Conservation (phyloP, 1,140 invertebrate species). For the Tetramorium simillimum region DNA sequence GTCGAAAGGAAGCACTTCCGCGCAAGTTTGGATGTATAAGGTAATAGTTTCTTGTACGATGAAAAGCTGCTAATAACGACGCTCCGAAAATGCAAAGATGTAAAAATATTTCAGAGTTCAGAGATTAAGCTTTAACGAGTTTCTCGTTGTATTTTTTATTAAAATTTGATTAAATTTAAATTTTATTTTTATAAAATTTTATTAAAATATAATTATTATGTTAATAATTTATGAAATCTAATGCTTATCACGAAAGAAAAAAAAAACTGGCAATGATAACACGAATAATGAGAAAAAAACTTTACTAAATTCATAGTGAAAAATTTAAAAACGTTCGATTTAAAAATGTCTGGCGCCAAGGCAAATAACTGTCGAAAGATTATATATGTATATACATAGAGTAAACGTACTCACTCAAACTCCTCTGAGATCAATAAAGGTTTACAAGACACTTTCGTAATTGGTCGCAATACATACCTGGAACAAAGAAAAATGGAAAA, state of each 20-base stretch:
- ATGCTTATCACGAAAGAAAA: not conserved
- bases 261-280: not conserved
- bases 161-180: too few species aligned
- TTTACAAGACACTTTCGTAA: not conserved
- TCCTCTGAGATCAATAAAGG: not conserved
- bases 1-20: not conserved
- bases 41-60: constrained; percentile 8
- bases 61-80: not conserved
- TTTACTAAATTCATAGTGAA: not conserved
- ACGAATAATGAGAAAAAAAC: not conserved
- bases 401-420: constrained; percentile 6
- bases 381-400: not conserved
- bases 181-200: not conserved
- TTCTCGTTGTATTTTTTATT: not conserved
- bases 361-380: not conserved
- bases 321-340: not conserved
- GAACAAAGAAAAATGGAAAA: not conserved
- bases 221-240: not conserved
- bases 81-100: not conserved
- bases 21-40: not conserved
- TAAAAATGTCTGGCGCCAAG: not conserved
- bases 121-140: not conserved
- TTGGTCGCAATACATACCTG: constrained; percentile 32
- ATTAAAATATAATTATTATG: not conserved
- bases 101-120: not conserved